Evolutionary conservation across 2,888 invertebrate species (phyloP).

Genomic region (Acrobasis repandana): DNA sequence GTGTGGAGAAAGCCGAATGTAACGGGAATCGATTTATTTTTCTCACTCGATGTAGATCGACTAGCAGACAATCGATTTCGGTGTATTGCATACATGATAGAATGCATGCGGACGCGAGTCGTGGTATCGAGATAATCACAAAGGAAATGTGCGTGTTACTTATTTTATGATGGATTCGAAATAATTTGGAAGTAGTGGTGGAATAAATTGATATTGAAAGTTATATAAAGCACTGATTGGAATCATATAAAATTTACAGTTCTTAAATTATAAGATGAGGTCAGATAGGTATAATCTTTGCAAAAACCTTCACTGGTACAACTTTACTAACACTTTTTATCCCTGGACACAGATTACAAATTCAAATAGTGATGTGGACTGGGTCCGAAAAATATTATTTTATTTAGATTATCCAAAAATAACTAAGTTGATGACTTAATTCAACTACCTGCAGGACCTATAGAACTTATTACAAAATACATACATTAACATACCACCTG

Average conservation of each 20-base stretch:
- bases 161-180: background rate
- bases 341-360: too few species aligned
- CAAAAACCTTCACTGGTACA: too few species aligned
- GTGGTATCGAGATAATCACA: constrained; percentile 53
- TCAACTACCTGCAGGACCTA: too few species aligned
- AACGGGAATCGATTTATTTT: constrained; percentile 58
- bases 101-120: constrained; percentile 60
- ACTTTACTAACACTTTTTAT: too few species aligned
- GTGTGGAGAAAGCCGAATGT: constrained; percentile 41
- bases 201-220: constrained; percentile 22
- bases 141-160: constrained; percentile 35
- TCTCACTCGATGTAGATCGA: constrained; percentile 55
- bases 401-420: too few species aligned
- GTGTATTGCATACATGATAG: constrained; percentile 58
- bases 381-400: too few species aligned
- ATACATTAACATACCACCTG: background rate
- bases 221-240: background rate
- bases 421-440: too few species aligned
- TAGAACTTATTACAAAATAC: background rate
- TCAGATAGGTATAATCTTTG: too few species aligned
- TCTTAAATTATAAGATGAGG: too few species aligned
- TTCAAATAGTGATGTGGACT: too few species aligned
- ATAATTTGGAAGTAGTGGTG: constrained; percentile 20
- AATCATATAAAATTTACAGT: background rate
- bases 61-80: constrained; percentile 60